Evolutionary conservation across 2,797 vertebrate genomes (phyloP).

Genomic region (Danio aesculapii): DNA sequence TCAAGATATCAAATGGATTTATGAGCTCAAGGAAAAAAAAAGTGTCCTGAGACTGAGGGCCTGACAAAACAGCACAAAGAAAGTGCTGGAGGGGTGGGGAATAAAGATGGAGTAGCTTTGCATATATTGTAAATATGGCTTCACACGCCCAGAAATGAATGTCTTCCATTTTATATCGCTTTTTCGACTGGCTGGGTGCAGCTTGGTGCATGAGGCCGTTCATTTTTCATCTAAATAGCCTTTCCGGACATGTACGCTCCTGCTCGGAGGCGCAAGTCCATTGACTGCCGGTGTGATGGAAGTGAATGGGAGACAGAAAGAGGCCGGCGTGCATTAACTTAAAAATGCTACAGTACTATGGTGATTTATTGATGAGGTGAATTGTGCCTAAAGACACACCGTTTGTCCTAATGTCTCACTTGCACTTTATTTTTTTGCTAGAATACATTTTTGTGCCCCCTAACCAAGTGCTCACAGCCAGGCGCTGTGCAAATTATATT

Average conservation of each 20-base stretch:
- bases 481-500: neutral
- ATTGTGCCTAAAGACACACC: constrained; percentile 67
- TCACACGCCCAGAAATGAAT: constrained; percentile 48
- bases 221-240: constrained; percentile 63
- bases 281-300: constrained; percentile 62
- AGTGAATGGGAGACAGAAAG: constrained; percentile 59
- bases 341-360: constrained; percentile 72
- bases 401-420: constrained; percentile 35
- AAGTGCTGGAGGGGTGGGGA: constrained; percentile 35
- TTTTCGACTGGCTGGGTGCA: constrained; percentile 47
- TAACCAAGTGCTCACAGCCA: neutral
- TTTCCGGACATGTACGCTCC: constrained; percentile 49
- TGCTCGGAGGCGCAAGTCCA: constrained; percentile 50
- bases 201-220: constrained; percentile 32
- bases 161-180: constrained; percentile 43
- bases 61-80: constrained; percentile 55
- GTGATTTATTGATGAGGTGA: constrained; percentile 77
- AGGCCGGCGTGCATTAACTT: constrained; percentile 65
- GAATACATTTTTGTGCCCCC: neutral
- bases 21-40: constrained; percentile 42
- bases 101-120: constrained; percentile 43
- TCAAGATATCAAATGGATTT: constrained; percentile 42
- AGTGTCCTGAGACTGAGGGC: constrained; percentile 13
- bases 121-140: constrained; percentile 47
- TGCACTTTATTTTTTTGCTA: neutral